Conservation (phyloP, 2,113 vertebrate species). For the Taurulus bubalis region DNA sequence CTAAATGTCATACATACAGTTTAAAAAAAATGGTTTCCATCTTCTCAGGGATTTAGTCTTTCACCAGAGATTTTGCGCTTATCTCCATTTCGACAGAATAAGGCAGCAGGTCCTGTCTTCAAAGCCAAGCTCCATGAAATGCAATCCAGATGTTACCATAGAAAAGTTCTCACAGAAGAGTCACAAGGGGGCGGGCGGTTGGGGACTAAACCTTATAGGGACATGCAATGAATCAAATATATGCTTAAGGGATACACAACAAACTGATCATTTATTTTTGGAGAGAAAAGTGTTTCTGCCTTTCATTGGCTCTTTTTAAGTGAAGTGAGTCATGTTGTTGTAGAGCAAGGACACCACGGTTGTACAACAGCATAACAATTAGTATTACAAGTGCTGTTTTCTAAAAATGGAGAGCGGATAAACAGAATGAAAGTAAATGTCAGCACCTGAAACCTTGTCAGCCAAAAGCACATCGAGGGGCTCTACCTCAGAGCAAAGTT, state of each 20-base stretch:
- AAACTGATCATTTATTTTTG: neutral
- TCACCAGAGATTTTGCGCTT: slow-evolving; percentile 19
- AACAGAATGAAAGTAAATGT: slow-evolving; percentile 28
- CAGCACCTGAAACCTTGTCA: slow-evolving; percentile 19
- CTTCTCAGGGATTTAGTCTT: neutral
- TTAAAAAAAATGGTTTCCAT: neutral
- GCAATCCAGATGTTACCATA: slow-evolving; percentile 58
- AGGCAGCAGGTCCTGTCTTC: slow-evolving; percentile 22
- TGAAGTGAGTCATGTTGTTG: neutral
- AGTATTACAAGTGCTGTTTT: neutral
- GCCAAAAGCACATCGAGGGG: slow-evolving; percentile 8
- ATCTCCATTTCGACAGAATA: neutral
- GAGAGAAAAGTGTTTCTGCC: neutral
- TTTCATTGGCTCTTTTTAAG: neutral
- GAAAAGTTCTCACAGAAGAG: slow-evolving; percentile 33
- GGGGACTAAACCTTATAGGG: slow-evolving; percentile 1
- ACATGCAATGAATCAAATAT: slow-evolving; percentile 3
- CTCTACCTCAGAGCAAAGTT: slow-evolving; percentile 33
- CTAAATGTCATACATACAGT: neutral
- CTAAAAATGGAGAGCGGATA: slow-evolving; percentile 40
- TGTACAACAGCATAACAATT: neutral
- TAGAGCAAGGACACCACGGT: neutral
- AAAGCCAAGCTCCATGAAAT: slow-evolving; percentile 37
- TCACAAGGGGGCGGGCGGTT: too few relatives aligned
- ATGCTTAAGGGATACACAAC: slow-evolving; percentile 3